A percentile compares a stretch with the other conserved stretches of the same genome.
Conservation (phyloP, 2,888 invertebrate species). For the Caenorhabditis doughertyi region DNA sequence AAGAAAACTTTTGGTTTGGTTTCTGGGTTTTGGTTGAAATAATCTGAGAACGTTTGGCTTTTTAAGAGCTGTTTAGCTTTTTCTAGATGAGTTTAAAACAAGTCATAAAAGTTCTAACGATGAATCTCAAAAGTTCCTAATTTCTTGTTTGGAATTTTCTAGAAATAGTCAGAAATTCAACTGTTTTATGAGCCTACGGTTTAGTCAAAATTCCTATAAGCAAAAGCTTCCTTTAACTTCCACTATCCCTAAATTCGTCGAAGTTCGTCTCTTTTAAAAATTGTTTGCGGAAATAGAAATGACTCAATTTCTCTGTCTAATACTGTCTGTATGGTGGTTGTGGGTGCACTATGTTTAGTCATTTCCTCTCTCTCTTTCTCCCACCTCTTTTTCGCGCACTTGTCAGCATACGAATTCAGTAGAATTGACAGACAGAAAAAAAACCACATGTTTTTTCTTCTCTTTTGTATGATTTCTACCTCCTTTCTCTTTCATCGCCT, state of each 20-base stretch:
- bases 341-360: slow-evolving; percentile 35
- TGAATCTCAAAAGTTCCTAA: neutral
- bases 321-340: neutral
- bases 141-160: neutral
- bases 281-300: slow-evolving; percentile 33
- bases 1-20: neutral
- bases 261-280: neutral
- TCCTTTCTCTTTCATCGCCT: slow-evolving; percentile 1
- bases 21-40: neutral
- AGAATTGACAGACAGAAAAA: slow-evolving; percentile 1
- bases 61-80: neutral
- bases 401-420: slow-evolving; percentile 11
- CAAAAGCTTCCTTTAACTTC: neutral
- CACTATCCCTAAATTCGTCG: neutral
- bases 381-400: slow-evolving; percentile 7
- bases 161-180: neutral
- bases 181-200: too few species aligned
- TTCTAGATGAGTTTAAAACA: neutral
- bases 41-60: too few species aligned
- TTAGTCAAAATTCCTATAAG: too few species aligned
- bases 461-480: slow-evolving; percentile 1
- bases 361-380: neutral
- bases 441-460: slow-evolving; percentile 3
- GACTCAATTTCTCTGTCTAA: slow-evolving; percentile 6
- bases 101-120: too few species aligned